These are phyloP conservation scores for Fulica atra DNA, from an alignment of 2,113 vertebrate species.

Conservation along the genomic window DNA sequence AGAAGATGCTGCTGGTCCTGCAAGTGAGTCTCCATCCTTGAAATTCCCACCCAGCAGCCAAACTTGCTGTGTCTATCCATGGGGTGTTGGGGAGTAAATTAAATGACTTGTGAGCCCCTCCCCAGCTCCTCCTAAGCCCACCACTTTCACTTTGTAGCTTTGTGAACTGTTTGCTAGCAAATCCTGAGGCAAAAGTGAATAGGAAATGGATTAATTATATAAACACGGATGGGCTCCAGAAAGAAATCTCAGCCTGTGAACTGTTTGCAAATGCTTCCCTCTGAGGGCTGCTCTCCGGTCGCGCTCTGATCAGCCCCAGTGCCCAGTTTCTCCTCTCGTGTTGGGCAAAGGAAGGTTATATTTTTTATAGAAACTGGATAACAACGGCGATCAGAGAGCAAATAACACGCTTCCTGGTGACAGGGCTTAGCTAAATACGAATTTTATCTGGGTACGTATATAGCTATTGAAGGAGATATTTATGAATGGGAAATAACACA, in stretches of 20 bases:
- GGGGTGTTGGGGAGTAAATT: neutral
- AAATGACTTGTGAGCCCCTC: neutral
- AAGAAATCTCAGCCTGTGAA: neutral
- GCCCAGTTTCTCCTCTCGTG: neutral
- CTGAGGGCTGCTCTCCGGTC: neutral
- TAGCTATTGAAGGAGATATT: conserved; percentile 46
- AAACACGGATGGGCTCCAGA: neutral
- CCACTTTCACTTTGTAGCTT: neutral
- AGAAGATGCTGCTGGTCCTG: neutral
- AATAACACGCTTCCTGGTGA: neutral
- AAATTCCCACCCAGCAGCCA: neutral
- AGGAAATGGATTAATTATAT: conserved; percentile 10
- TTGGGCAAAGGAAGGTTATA: neutral
- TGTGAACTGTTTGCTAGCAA: neutral
- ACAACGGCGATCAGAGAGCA: neutral
- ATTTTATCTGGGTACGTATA: conserved; percentile 15
- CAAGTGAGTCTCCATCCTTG: neutral
- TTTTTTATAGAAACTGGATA: neutral
- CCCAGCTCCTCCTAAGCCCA: neutral
- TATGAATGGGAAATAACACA: conserved; percentile 47
- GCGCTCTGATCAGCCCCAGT: neutral
- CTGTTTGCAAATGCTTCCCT: neutral
- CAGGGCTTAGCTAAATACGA: conserved; percentile 55
- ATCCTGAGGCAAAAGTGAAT: neutral
- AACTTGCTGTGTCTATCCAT: neutral